Evolutionary conservation across 2,113 vertebrate species (phyloP), one percentile per base, ranked within the genome.

Genomic region (Callionymus lyra): DNA sequence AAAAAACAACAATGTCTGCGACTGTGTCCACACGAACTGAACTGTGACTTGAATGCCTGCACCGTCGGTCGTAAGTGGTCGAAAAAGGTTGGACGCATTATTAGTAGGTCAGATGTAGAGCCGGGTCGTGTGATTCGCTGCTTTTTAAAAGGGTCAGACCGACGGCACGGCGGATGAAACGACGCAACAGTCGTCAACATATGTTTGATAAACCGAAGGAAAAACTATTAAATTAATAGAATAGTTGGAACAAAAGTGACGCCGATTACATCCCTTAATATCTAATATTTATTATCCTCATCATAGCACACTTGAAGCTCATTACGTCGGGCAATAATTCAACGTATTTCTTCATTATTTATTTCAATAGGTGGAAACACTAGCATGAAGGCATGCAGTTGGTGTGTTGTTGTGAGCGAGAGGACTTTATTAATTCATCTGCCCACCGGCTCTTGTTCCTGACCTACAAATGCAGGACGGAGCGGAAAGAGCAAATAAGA

Each of bases 401-500:
- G 35, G 31, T 21, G 36, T 6, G 41, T n/a, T 6, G 9, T 19
- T 40, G 1, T 32, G 11, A 44, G 31, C 34, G 8, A 27, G 2
- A 12, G 17, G 1, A 40, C 16, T 46, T 44, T 12, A 56, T 44
- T 34, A 19, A 16, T 51, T 44, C 36, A n/a, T 44, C 40, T 50
- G 69, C 41, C 16, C 1, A 4, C 59, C 51, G 42, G 59, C 16
- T 12, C 21, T 34, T 17, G 51, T 16, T 43, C 1, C 9, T 76
- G 59, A 64, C 60, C 68, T 50, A 64, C 58, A 67, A 58, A 57
- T 34, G 53, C 51, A 75, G 71, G 68, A 77, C 8, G 21, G 60
- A 45, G 16, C 4, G 34, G 19, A 47, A 31, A 53, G 51, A 50
- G 44, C 17, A 46, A 27, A 70, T 53, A 74, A 79, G 50, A 50